A percentile compares a stretch with the other conserved stretches of the same genome.
Evolutionary conservation across 2,113 vertebrate genomes (phyloP).

Genomic region (Melanotaenia duboulayi): DNA sequence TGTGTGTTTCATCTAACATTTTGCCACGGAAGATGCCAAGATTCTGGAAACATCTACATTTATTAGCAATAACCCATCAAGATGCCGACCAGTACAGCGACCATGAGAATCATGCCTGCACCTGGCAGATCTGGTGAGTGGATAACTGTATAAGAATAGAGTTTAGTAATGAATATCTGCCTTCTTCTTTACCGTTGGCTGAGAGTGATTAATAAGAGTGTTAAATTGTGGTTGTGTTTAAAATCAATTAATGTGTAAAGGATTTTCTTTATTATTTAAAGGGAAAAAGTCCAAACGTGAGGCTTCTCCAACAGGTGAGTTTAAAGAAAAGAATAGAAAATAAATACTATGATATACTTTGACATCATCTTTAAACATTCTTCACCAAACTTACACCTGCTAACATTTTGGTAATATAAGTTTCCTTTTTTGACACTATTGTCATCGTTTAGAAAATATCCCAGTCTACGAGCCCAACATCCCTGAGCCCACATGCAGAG

Average conservation of each 20-base stretch:
- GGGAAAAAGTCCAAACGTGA: background rate
- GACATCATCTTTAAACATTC: background rate
- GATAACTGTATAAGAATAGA: background rate
- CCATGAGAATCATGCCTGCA: constrained; percentile 34
- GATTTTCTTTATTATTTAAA: constrained; percentile 6
- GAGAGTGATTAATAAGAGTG: too few relatives aligned
- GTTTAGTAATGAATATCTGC: background rate
- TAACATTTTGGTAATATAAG: background rate
- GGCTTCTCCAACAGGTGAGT: background rate
- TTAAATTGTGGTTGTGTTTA: too few relatives aligned
- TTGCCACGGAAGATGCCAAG: constrained; percentile 18
- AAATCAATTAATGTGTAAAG: too few relatives aligned
- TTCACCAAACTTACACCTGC: background rate
- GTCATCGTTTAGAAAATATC: constrained; percentile 31
- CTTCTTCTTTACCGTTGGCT: background rate
- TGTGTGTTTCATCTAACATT: constrained; percentile 5
- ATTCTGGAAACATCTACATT: constrained; percentile 27
- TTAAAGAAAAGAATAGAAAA: background rate
- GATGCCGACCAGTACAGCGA: constrained; percentile 54
- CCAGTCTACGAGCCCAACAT: constrained; percentile 66
- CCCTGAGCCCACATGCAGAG: constrained; percentile 53
- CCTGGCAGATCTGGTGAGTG: constrained; percentile 38
- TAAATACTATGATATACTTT: too few relatives aligned
- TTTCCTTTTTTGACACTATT: background rate
- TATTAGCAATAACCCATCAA: constrained; percentile 4